Evolutionary conservation across 2,113 vertebrate species (phyloP).

Genomic region (Tylochromis polylepis): DNA sequence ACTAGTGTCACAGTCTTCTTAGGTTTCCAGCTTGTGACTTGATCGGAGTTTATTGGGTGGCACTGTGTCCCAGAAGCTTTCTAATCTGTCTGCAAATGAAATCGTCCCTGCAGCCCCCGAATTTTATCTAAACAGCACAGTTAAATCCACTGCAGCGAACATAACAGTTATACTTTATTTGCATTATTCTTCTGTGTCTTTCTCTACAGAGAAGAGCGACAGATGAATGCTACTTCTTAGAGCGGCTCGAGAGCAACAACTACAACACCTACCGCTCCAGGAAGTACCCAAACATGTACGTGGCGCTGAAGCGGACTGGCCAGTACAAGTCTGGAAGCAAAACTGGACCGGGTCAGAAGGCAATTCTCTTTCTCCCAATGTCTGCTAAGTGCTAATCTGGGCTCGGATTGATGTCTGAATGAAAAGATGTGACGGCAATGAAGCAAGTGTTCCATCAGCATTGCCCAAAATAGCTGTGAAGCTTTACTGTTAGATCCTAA

Average conservation of each 20-base stretch:
- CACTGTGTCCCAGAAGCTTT: background rate
- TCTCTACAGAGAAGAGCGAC: conserved; percentile 84
- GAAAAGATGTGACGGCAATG: conserved; percentile 42
- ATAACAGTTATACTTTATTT: background rate
- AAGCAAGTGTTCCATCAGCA: conserved; percentile 5
- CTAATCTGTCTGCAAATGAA: background rate
- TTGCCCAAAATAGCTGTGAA: conserved; percentile 52
- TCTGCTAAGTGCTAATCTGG: conserved; percentile 83
- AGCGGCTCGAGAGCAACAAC: conserved; percentile 94
- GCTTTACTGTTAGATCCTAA: conserved; percentile 2
- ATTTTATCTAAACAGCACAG: background rate
- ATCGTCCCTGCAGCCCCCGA: background rate
- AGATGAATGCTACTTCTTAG: conserved; percentile 95
- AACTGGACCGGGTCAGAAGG: conserved; percentile 94
- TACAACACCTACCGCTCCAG: conserved; percentile 97
- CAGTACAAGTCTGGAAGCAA: conserved; percentile 91
- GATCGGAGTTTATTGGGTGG: background rate
- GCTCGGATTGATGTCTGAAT: background rate
- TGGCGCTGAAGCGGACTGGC: conserved; percentile 93
- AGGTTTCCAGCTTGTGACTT: background rate
- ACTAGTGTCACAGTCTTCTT: background rate
- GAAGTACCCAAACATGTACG: conserved; percentile 93
- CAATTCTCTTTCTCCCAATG: conserved; percentile 98
- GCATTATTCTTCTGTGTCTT: background rate
- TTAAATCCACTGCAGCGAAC: background rate